A percentile compares a stretch with the other conserved stretches of the same genome.
These are phyloP conservation scores for Hirtodrosophila confusa DNA, from an alignment of 2,888 invertebrate species.

Conservation along the genomic window DNA sequence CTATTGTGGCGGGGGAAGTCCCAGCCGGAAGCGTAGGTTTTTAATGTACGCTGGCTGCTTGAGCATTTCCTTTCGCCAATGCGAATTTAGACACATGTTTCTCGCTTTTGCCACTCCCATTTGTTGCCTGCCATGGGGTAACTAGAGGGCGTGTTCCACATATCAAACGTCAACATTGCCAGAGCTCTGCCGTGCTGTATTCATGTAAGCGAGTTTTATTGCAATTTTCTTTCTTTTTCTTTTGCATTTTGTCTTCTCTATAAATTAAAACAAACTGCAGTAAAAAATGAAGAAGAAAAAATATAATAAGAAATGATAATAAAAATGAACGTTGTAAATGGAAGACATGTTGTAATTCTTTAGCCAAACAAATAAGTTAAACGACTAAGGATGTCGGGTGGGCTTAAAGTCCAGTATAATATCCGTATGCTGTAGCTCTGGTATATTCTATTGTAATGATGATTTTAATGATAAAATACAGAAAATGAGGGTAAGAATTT, in stretches of 20 bases:
- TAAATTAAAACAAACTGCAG: slow-evolving; percentile 48
- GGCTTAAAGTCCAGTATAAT: too few relatives aligned
- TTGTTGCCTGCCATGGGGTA: not conserved
- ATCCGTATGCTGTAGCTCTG: too few relatives aligned
- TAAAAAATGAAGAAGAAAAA: not conserved
- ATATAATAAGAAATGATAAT: slow-evolving; percentile 7
- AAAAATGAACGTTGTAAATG: not conserved
- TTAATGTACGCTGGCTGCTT: slow-evolving; percentile 61
- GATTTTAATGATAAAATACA: too few relatives aligned
- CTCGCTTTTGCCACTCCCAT: slow-evolving; percentile 29
- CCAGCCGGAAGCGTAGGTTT: slow-evolving; percentile 73
- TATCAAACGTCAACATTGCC: slow-evolving; percentile 55
- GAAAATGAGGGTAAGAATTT: too few relatives aligned
- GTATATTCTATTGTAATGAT: too few relatives aligned
- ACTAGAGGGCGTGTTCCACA: slow-evolving; percentile 50
- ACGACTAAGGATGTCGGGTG: too few relatives aligned
- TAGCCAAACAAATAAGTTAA: too few relatives aligned
- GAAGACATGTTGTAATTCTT: too few relatives aligned
- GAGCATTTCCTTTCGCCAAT: slow-evolving; percentile 43
- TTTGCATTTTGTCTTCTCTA: slow-evolving; percentile 15
- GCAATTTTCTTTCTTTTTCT: slow-evolving; percentile 13
- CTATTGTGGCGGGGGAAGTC: slow-evolving; percentile 11
- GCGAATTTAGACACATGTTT: slow-evolving; percentile 78
- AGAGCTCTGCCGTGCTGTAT: slow-evolving; percentile 34
- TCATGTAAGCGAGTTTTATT: slow-evolving; percentile 44